A percentile compares a stretch with the other conserved stretches of the same genome.
These are phyloP conservation scores for Magallana nippona DNA, from an alignment of 2,888 invertebrate species.

Conservation along the genomic window DNA sequence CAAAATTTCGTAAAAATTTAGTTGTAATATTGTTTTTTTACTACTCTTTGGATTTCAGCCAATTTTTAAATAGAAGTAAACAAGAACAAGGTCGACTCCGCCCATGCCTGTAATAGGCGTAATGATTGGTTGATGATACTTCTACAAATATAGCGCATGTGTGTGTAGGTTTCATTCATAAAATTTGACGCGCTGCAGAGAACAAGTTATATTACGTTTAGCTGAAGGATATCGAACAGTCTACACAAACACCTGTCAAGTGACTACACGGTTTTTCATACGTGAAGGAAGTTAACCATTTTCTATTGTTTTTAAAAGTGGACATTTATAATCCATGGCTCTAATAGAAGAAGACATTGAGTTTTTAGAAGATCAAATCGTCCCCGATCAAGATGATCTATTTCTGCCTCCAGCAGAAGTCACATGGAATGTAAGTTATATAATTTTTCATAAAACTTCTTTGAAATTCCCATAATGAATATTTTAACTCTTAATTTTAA, in stretches of 20 bases:
- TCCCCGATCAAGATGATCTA: conserved; percentile 75
- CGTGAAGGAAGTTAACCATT: conserved; percentile 17
- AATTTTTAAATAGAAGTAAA: conserved; percentile 22
- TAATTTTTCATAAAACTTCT: not conserved
- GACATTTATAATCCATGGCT: conserved; percentile 52
- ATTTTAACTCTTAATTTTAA: not conserved
- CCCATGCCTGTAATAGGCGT: not conserved
- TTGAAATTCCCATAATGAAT: not conserved
- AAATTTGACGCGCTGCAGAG: conserved; percentile 1
- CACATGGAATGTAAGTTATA: conserved; percentile 57
- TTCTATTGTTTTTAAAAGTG: not conserved
- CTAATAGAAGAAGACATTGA: conserved; percentile 61
- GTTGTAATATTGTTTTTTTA: conserved; percentile 3
- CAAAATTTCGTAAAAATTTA: not conserved
- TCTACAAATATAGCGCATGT: conserved; percentile 27
- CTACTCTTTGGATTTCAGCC: conserved; percentile 9
- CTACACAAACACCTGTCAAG: conserved; percentile 11
- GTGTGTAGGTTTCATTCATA: conserved; percentile 34
- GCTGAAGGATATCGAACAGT: conserved; percentile 24
- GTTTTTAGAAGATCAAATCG: conserved; percentile 75
- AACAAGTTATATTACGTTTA: conserved; percentile 16
- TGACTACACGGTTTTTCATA: not conserved
- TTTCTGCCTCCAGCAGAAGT: conserved; percentile 68
- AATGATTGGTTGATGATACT: conserved; percentile 18
- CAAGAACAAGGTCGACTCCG: conserved; percentile 35